Evolutionary conservation across 2,888 invertebrate genomes (phyloP).

Genomic region (Drosophila atripex): DNA sequence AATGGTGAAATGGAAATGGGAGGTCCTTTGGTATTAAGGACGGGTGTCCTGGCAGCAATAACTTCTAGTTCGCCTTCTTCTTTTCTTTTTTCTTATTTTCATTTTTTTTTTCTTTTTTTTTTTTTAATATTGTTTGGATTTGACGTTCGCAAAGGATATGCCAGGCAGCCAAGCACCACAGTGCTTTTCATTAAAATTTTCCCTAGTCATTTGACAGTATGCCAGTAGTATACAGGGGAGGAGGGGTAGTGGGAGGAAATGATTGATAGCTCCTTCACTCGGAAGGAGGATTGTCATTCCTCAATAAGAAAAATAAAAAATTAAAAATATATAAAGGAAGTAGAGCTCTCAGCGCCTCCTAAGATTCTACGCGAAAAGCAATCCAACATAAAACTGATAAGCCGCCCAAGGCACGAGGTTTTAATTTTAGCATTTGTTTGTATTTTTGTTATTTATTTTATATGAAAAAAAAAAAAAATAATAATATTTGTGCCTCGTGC

Average conservation of each 20-base stretch:
- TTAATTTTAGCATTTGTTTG: constrained; percentile 35
- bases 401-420: constrained; percentile 38
- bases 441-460: constrained; percentile 3
- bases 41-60: constrained; percentile 53
- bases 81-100: constrained; percentile 28
- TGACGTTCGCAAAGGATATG: constrained; percentile 23
- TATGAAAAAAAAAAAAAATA: no score
- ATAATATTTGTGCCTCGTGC: constrained; percentile 22
- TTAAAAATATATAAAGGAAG: not conserved
- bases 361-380: not conserved
- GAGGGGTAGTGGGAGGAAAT: constrained; percentile 14
- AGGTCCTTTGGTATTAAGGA: not conserved
- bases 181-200: constrained; percentile 71
- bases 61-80: constrained; percentile 69
- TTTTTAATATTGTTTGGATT: constrained; percentile 75
- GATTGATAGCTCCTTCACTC: constrained; percentile 43
- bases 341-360: constrained; percentile 1
- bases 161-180: constrained; percentile 11
- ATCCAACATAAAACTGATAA: not conserved
- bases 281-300: constrained; percentile 30
- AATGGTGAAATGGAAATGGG: not conserved
- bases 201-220: constrained; percentile 65
- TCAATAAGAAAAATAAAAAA: not conserved
- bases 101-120: constrained; percentile 30
- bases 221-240: not conserved